A percentile compares a stretch with the other conserved stretches of the same genome.
Conservation (phyloP, 2,888 invertebrate genomes). For the Resseliella maxima region DNA sequence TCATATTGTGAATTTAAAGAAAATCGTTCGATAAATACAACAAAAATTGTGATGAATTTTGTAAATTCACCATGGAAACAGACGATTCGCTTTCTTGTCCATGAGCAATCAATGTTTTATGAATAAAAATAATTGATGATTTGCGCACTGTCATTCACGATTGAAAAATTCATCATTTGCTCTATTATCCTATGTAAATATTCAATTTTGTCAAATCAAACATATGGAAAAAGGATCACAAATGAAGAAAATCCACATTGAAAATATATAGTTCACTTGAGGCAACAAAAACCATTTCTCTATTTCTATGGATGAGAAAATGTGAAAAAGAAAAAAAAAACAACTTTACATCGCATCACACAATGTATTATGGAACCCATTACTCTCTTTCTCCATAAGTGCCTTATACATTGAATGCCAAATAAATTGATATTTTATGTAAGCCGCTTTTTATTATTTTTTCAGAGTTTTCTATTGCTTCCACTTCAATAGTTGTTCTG, state of each 20-base stretch:
- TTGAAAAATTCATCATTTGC: background rate
- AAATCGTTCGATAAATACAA: too few relatives aligned
- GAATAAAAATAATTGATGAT: constrained; percentile 1
- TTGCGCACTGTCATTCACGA: background rate
- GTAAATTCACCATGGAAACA: too few relatives aligned
- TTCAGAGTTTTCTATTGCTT: background rate
- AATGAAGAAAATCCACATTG: background rate
- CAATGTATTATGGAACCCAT: background rate
- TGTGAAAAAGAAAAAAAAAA: too few relatives aligned
- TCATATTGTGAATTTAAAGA: too few relatives aligned
- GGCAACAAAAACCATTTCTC: too few relatives aligned
- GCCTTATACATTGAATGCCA: background rate
- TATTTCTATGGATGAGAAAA: too few relatives aligned
- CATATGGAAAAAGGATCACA: background rate
- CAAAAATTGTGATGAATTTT: too few relatives aligned
- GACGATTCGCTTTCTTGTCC: too few relatives aligned
- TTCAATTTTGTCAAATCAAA: background rate
- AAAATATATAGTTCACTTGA: background rate
- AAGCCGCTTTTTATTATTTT: background rate
- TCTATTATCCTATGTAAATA: constrained; percentile 1
- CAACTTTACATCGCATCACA: background rate
- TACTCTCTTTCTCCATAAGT: background rate
- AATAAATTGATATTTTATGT: background rate
- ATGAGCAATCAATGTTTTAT: background rate
- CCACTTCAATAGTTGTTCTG: background rate